Percentiles rank a stretch among this genome's conserved stretches.
Conservation (phyloP, 1,140 invertebrate genomes). For the Brachionus koreanus region DNA sequence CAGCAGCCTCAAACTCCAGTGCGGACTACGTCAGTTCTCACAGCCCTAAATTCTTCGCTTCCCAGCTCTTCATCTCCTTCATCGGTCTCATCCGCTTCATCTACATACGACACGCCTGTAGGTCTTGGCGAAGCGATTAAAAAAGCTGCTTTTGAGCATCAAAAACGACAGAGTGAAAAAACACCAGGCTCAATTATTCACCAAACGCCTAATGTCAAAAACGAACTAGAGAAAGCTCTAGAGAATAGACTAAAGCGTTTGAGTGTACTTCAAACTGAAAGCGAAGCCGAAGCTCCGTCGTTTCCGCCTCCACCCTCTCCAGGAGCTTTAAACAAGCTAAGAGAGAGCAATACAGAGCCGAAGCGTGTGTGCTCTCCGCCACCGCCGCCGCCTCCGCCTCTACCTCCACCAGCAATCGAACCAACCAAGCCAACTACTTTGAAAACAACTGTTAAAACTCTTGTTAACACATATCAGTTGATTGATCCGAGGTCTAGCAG, state of each 20-base stretch:
- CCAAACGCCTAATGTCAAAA: background rate
- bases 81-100: slow-evolving; percentile 30
- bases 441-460: background rate
- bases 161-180: background rate
- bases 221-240: background rate
- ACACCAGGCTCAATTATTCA: background rate
- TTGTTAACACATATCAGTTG: background rate
- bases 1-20: slow-evolving; percentile 21
- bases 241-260: background rate
- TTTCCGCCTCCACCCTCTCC: slow-evolving; percentile 30
- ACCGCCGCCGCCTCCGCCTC: background rate
- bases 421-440: background rate
- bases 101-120: background rate
- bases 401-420: background rate
- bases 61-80: background rate
- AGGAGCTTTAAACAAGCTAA: background rate
- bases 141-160: slow-evolving; percentile 8
- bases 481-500: slow-evolving; percentile 16
- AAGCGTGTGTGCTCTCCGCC: background rate
- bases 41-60: background rate
- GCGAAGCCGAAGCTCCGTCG: background rate
- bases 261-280: background rate
- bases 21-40: slow-evolving; percentile 14
- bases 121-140: background rate
- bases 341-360: background rate